Conservation (phyloP, 37 sponge, comb jelly and placozoan genomes). For the Ephydatia muelleri region DNA sequence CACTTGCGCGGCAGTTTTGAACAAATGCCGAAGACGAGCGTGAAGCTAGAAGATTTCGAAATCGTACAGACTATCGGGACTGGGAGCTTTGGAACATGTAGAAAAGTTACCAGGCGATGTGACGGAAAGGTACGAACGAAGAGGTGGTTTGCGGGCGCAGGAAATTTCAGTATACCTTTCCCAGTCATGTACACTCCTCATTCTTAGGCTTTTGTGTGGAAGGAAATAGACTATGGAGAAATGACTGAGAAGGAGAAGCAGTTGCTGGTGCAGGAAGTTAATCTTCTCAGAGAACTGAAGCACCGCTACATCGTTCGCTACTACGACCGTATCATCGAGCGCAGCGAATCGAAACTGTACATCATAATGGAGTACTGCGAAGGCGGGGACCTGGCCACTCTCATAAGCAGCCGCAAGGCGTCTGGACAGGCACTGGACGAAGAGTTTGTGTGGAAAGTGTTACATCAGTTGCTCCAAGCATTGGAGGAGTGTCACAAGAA, state of each 20-base stretch:
- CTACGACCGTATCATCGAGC: slow-evolving; percentile 80
- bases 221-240: slow-evolving; percentile 80
- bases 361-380: slow-evolving; percentile 88
- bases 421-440: slow-evolving; percentile 66
- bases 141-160: too few species aligned
- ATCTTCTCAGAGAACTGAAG: slow-evolving; percentile 77
- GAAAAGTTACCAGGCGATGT: slow-evolving; percentile 61
- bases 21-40: slow-evolving; percentile 35
- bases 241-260: slow-evolving; percentile 84
- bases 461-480: slow-evolving; percentile 73
- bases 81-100: slow-evolving; percentile 77
- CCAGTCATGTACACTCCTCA: neutral
- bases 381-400: slow-evolving; percentile 78
- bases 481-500: slow-evolving; percentile 71
- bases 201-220: slow-evolving; percentile 79
- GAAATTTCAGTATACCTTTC: too few species aligned
- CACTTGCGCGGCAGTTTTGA: too few species aligned
- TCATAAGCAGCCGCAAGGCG: slow-evolving; percentile 43
- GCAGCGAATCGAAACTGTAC: slow-evolving; percentile 57
- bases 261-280: slow-evolving; percentile 83
- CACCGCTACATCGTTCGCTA: slow-evolving; percentile 87
- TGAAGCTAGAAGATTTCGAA: slow-evolving; percentile 65
- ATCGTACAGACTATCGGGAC: slow-evolving; percentile 68
- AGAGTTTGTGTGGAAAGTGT: slow-evolving; percentile 68
- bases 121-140: slow-evolving; percentile 54